Percentiles rank a stretch among this genome's conserved stretches.
Conservation (phyloP, 2,888 invertebrate genomes). For the Cheilosia soror region DNA sequence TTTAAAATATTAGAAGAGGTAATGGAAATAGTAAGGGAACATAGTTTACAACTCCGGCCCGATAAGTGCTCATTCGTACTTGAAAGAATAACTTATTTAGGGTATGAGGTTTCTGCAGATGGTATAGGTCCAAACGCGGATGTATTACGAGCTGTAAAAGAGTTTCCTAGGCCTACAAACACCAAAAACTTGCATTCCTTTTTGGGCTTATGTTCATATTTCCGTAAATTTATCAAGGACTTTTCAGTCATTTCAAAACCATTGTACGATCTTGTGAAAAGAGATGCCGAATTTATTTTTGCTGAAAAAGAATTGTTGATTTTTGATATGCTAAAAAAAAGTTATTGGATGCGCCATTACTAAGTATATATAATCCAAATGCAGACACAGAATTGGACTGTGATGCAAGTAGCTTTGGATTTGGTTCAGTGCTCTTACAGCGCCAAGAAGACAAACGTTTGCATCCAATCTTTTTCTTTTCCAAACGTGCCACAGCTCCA, state of each 20-base stretch:
- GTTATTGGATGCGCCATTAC: constrained; percentile 71
- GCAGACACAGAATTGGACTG: constrained; percentile 78
- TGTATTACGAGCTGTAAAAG: constrained; percentile 21
- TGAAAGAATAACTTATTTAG: constrained; percentile 28
- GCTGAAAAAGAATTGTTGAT: constrained; percentile 29
- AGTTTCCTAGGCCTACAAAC: constrained; percentile 67
- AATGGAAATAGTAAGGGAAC: constrained; percentile 67
- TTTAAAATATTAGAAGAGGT: constrained; percentile 25
- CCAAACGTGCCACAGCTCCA: constrained; percentile 74
- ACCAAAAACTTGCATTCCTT: constrained; percentile 72
- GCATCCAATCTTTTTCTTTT: constrained; percentile 78
- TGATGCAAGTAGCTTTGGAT: constrained; percentile 77
- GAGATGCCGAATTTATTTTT: constrained; percentile 52
- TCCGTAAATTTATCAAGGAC: constrained; percentile 77
- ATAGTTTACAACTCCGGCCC: constrained; percentile 57
- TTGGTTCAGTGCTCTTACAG: constrained; percentile 77
- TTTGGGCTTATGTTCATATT: constrained; percentile 55
- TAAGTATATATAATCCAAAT: constrained; percentile 77
- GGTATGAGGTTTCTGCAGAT: constrained; percentile 28
- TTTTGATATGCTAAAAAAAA: constrained; percentile 54
- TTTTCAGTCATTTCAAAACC: constrained; percentile 76
- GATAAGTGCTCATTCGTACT: constrained; percentile 76
- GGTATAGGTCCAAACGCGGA: constrained; percentile 33
- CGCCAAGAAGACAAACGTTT: constrained; percentile 69
- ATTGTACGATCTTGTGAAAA: constrained; percentile 76